phyloP scores from a whole-genome alignment of 1,140 invertebrate genomes.

The Leptinotarsa defecta region DNA sequence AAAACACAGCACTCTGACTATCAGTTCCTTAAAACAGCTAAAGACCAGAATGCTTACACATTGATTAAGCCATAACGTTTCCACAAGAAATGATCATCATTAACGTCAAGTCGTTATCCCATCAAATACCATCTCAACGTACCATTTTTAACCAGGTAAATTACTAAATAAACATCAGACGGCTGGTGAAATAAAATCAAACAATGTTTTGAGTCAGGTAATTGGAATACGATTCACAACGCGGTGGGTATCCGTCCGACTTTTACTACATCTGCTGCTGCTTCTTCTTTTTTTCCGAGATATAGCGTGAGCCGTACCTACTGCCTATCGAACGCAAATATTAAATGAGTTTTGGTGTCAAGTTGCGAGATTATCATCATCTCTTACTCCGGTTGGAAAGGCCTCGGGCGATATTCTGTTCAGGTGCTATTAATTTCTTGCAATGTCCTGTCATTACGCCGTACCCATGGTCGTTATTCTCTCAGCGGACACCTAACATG shows the following conservation, averaged over 20 bases:
- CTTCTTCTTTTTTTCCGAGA: neutral
- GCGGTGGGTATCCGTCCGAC: conserved; percentile 6
- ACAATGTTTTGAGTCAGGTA: neutral
- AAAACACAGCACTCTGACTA: neutral
- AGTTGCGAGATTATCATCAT: conserved; percentile 3
- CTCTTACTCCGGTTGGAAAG: neutral
- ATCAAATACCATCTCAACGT: neutral
- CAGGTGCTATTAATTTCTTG: conserved; percentile 3
- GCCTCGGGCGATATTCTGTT: neutral
- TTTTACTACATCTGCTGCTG: neutral
- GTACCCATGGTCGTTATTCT: neutral
- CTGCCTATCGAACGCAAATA: neutral
- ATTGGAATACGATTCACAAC: neutral
- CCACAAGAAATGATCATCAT: neutral
- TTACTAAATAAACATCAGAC: neutral
- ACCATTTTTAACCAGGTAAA: neutral
- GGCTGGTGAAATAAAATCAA: neutral
- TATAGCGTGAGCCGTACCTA: neutral
- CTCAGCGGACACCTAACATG: neutral
- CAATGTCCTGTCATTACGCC: conserved; percentile 1
- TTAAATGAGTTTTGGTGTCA: conserved; percentile 8
- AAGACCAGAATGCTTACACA: neutral
- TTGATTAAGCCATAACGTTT: neutral
- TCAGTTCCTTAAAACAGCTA: no score
- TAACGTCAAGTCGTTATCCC: neutral